These are phyloP conservation scores for Odocoileus virginianus DNA, from an alignment of 2,113 vertebrate genomes.

Conservation along the genomic window DNA sequence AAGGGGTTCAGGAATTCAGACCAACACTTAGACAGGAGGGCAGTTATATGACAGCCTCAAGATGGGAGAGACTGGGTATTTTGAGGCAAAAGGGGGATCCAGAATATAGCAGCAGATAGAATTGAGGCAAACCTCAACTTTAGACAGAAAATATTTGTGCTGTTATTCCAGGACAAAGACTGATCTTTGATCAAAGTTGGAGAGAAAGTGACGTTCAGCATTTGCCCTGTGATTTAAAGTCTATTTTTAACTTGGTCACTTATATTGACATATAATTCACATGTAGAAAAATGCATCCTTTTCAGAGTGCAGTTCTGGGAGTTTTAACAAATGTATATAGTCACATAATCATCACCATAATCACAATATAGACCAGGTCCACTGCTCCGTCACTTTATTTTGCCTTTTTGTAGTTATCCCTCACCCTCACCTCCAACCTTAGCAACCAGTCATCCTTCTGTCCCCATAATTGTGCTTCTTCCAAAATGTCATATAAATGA, in stretches of 20 bases:
- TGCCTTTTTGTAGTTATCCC: neutral
- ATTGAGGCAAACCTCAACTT: neutral
- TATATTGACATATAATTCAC: neutral
- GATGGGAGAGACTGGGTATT: neutral
- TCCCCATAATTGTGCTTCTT: neutral
- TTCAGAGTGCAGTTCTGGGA: neutral
- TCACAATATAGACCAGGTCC: neutral
- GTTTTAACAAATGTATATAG: neutral
- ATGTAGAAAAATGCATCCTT: neutral
- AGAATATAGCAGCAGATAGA: neutral
- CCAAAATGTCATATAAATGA: neutral
- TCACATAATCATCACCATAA: neutral
- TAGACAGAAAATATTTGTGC: neutral
- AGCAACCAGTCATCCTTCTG: neutral
- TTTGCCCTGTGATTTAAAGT: neutral
- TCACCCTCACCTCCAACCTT: neutral
- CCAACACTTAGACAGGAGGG: neutral
- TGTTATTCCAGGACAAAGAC: neutral
- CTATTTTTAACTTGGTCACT: neutral
- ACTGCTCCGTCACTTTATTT: neutral
- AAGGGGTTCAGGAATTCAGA: neutral
- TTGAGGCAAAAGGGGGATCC: neutral
- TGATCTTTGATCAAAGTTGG: neutral
- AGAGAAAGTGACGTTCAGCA: neutral
- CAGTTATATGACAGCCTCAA: neutral